Percentiles rank a stretch among this genome's conserved stretches.
These are phyloP conservation scores for Xylota segnis DNA, from an alignment of 2,888 invertebrate genomes.

Conservation along the genomic window DNA sequence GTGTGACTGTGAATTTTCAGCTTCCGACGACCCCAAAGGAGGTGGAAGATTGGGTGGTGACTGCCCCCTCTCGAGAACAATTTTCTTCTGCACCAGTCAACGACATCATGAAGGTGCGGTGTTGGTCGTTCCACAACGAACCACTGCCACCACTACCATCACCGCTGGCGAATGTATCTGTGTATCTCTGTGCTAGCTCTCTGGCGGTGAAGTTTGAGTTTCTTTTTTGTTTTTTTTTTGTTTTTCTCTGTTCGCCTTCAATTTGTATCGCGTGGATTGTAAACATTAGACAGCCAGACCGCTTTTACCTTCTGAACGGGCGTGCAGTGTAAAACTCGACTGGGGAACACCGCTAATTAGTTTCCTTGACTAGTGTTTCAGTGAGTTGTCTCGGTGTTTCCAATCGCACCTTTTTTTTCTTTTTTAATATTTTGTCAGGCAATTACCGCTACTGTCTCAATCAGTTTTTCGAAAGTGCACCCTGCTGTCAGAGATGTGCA, in stretches of 20 bases:
- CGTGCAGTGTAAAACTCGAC: conserved; percentile 55
- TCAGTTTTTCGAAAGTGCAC: conserved; percentile 44
- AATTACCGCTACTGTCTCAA: conserved; percentile 54
- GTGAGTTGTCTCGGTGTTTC: conserved; percentile 1
- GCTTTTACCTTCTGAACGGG: conserved; percentile 67
- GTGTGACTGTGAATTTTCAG: conserved; percentile 47
- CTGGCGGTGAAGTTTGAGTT: conserved; percentile 32
- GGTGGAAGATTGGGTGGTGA: conserved; percentile 30
- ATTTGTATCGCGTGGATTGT: conserved; percentile 65
- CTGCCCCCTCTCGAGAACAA: conserved; percentile 1
- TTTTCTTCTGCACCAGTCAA: conserved; percentile 12
- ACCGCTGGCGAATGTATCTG: conserved; percentile 37
- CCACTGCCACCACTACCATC: background rate
- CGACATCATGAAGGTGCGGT: conserved; percentile 19
- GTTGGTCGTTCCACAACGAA: background rate
- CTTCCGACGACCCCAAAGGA: conserved; percentile 53
- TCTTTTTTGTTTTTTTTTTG: conserved; percentile 25
- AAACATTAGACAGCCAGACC: conserved; percentile 69
- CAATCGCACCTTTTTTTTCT: background rate
- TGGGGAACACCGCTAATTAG: conserved; percentile 53
- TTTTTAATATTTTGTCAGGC: conserved; percentile 53
- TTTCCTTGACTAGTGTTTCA: conserved; percentile 8
- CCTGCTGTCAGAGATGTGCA: conserved; percentile 32
- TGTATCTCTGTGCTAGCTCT: conserved; percentile 39
- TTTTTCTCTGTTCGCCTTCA: conserved; percentile 27